Evolutionary conservation across 2,888 invertebrate genomes (phyloP).

Genomic region (Temnothorax rugatulus): DNA sequence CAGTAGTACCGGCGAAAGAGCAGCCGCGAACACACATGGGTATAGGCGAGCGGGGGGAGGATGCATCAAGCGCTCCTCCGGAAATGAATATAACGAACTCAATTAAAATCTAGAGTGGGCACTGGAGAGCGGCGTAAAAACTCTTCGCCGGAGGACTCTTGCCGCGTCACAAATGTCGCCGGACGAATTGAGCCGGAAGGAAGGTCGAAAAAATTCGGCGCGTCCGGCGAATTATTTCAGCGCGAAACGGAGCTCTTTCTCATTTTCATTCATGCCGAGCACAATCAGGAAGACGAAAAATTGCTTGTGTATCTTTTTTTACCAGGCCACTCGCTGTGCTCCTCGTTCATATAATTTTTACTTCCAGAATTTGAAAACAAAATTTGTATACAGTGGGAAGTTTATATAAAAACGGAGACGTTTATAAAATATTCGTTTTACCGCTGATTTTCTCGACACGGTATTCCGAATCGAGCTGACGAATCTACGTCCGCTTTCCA

Average conservation of each 20-base stretch:
- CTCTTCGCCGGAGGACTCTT: conserved; percentile 40
- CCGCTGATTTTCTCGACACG: background rate
- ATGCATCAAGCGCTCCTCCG: conserved; percentile 62
- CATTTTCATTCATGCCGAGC: background rate
- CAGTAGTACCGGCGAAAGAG: conserved; percentile 54
- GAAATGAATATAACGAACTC: conserved; percentile 73
- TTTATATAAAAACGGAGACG: background rate
- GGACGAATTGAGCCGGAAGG: conserved; percentile 47
- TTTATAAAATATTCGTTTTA: conserved; percentile 7
- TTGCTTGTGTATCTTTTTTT: background rate
- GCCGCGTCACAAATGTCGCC: conserved; percentile 53
- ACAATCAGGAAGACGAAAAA: background rate
- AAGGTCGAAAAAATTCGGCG: conserved; percentile 41
- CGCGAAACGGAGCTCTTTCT: conserved; percentile 14
- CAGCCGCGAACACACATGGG: conserved; percentile 39
- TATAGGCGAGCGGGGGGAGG: conserved; percentile 33
- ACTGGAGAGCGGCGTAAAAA: conserved; percentile 61
- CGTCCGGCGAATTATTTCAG: conserved; percentile 39
- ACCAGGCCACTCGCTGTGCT: background rate
- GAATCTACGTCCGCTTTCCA: conserved; percentile 29
- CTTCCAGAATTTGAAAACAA: background rate
- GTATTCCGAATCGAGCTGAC: conserved; percentile 9
- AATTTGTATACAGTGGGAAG: background rate
- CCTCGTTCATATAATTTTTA: background rate
- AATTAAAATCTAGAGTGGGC: conserved; percentile 72